phyloP scores from a whole-genome alignment of 2,888 invertebrate genomes.

The Tuta absoluta region DNA sequence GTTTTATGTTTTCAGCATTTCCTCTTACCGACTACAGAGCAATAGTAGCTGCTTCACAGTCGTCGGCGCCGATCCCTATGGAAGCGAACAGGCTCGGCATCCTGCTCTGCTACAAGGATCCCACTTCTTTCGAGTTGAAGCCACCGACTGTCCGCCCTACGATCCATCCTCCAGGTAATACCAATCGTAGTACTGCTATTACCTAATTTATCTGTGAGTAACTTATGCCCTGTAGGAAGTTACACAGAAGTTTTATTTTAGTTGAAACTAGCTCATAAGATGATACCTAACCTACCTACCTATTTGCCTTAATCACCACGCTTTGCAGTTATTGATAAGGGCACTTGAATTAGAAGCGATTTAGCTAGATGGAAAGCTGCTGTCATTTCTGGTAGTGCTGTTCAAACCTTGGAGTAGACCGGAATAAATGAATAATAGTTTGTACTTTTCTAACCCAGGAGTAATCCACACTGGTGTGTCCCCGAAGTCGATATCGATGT shows the following conservation, averaged over 20 bases:
- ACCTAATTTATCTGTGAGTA: background rate
- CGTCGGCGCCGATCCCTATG: slow-evolving; percentile 81
- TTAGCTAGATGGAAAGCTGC: no score
- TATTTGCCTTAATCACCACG: no score
- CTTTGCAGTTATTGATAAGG: no score
- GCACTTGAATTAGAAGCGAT: no score
- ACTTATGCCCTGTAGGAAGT: no score
- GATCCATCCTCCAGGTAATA: slow-evolving; percentile 72
- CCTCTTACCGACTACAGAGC: slow-evolving; percentile 78
- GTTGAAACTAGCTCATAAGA: no score
- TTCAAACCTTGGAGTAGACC: no score
- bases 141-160: slow-evolving; percentile 68
- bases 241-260: no score
- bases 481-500: slow-evolving; percentile 76
- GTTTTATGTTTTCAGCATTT: slow-evolving; percentile 56
- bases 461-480: slow-evolving; percentile 61
- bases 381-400: no score
- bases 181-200: no score
- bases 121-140: slow-evolving; percentile 78
- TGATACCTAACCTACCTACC: no score
- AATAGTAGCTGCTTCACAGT: slow-evolving; percentile 82
- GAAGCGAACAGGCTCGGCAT: slow-evolving; percentile 79
- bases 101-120: slow-evolving; percentile 83
- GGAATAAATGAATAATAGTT: no score
- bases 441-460: background rate